Evolutionary conservation across 2,888 invertebrate genomes (phyloP).

Genomic region (Sinhomidia bicolor): DNA sequence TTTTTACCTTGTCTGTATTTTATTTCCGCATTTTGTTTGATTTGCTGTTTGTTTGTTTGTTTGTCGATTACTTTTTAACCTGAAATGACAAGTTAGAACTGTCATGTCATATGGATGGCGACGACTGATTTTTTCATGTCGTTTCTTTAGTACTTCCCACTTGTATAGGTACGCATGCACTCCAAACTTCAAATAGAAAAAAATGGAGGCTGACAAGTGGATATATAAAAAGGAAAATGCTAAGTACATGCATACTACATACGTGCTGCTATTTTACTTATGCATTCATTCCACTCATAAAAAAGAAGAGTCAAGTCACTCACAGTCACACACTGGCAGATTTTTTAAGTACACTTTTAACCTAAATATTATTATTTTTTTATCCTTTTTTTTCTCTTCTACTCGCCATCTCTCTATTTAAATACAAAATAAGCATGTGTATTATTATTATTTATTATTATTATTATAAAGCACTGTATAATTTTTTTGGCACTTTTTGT

Average conservation of each 20-base stretch:
- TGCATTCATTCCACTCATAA: not conserved
- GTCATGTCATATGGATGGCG: not conserved
- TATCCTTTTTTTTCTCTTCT: constrained; percentile 8
- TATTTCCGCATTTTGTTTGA: not conserved
- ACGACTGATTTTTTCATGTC: not conserved
- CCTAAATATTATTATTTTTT: too few relatives aligned
- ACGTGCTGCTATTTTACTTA: not conserved
- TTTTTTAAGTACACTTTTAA: constrained; percentile 49
- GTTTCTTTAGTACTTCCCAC: not conserved
- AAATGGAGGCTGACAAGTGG: constrained; percentile 48
- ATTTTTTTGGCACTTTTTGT: constrained; percentile 17
- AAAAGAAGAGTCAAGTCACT: constrained; percentile 6
- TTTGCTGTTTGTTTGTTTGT: not conserved
- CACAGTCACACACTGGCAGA: not conserved
- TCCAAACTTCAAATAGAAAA: not conserved
- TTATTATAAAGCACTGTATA: not conserved
- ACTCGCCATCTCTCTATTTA: not conserved
- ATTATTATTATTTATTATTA: not conserved
- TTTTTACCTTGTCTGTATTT: not conserved
- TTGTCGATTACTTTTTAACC: constrained; percentile 24
- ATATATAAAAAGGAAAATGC: not conserved
- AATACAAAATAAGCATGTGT: not conserved
- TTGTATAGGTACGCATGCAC: not conserved
- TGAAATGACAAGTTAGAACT: not conserved
- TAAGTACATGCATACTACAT: not conserved